Evolutionary conservation across 2,797 vertebrate species (phyloP).

Genomic region (Anolis apletophallus): DNA sequence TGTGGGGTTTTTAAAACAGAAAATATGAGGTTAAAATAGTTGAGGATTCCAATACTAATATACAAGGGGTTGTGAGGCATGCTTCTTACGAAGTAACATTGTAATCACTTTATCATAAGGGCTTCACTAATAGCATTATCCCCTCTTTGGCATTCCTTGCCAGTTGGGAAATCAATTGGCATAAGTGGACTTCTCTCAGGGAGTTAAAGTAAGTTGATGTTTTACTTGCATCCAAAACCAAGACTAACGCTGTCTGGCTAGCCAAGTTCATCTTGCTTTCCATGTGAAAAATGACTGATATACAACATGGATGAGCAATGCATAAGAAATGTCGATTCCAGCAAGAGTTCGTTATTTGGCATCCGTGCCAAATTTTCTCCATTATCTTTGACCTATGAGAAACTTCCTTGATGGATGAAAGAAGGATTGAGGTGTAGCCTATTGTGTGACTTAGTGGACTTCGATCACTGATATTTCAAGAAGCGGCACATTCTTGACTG

Average conservation of each 20-base stretch:
- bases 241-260: slow-evolving; percentile 57
- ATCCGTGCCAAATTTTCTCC: too few relatives aligned
- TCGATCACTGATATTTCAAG: slow-evolving; percentile 4
- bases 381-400: not conserved
- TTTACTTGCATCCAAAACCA: slow-evolving; percentile 66
- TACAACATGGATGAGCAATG: slow-evolving; percentile 8
- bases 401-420: slow-evolving; percentile 23
- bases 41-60: too few relatives aligned
- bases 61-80: not conserved
- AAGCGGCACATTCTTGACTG: not conserved
- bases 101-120: not conserved
- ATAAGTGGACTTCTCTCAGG: slow-evolving; percentile 51
- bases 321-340: not conserved
- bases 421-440: accelerated
- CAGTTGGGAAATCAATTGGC: slow-evolving; percentile 33
- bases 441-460: not conserved
- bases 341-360: accelerated
- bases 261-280: slow-evolving; percentile 50
- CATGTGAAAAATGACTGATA: slow-evolving; percentile 37
- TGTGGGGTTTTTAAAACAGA: too few relatives aligned
- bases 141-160: not conserved
- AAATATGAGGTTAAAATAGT: too few relatives aligned
- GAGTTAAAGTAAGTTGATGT: slow-evolving; percentile 71
- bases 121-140: not conserved
- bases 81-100: not conserved